Evolutionary conservation across 1,140 invertebrate genomes (phyloP).

Genomic region (Anastrepha obliqua): DNA sequence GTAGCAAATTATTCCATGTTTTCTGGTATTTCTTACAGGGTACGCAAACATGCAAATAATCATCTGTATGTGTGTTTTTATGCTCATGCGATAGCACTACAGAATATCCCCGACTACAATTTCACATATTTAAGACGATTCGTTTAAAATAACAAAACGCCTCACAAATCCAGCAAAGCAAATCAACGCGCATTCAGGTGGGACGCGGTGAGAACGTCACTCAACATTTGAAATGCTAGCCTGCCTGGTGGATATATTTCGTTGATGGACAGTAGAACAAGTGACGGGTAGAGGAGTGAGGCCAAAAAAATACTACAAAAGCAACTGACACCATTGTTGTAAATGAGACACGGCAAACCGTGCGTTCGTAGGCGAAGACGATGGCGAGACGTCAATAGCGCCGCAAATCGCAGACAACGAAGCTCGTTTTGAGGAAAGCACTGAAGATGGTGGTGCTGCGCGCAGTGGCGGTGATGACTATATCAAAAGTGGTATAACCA

Average conservation of each 20-base stretch:
- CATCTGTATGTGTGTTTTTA: too few species aligned
- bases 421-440: neutral
- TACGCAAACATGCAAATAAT: too few species aligned
- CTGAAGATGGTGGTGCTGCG: neutral
- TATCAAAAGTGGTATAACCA: neutral
- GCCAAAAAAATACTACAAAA: neutral
- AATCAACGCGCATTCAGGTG: neutral
- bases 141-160: slow-evolving; percentile 8
- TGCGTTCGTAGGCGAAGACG: neutral
- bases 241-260: neutral
- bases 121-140: neutral
- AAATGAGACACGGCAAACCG: slow-evolving; percentile 7
- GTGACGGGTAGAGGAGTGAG: neutral
- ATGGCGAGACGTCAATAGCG: neutral
- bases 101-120: neutral
- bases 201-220: neutral
- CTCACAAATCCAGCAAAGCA: neutral
- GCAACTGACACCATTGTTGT: slow-evolving; percentile 3
- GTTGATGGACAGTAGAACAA: neutral
- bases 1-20: too few species aligned
- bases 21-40: too few species aligned
- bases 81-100: too few species aligned
- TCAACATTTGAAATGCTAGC: neutral
- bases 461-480: neutral
- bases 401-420: neutral